phyloP scores from a whole-genome alignment of 2,113 vertebrate genomes.

The Pterophyllum scalare region DNA sequence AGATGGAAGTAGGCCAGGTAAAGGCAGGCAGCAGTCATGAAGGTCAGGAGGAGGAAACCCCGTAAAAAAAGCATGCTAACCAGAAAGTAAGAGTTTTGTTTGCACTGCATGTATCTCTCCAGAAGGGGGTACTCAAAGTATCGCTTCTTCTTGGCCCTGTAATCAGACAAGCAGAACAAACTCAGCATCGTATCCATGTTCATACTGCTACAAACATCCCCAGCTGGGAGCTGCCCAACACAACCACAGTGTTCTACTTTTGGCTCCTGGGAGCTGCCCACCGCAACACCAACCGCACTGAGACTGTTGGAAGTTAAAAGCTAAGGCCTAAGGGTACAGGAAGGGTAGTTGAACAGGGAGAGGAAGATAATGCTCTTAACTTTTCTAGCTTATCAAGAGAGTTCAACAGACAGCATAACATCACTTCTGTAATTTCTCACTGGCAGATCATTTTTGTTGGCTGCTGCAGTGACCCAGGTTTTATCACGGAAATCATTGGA shows the following conservation, averaged over 20 bases:
- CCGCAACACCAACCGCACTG: neutral
- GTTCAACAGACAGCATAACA: neutral
- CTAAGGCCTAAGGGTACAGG: neutral
- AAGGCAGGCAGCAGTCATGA: conserved; percentile 88
- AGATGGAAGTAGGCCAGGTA: conserved; percentile 94
- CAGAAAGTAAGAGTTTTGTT: conserved; percentile 89
- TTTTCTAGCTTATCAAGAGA: neutral
- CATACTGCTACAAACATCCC: neutral
- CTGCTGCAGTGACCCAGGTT: neutral
- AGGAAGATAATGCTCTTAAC: neutral
- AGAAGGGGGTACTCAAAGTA: conserved; percentile 97
- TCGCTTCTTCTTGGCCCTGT: conserved; percentile 90
- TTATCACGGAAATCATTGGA: neutral
- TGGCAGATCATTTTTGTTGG: neutral
- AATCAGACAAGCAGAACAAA: conserved; percentile 17
- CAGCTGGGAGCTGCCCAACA: neutral
- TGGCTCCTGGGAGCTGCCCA: conserved; percentile 4
- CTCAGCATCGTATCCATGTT: conserved; percentile 19
- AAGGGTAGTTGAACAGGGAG: neutral
- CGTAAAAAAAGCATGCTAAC: conserved; percentile 89
- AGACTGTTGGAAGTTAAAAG: neutral
- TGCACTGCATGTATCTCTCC: conserved; percentile 92
- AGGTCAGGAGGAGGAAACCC: conserved; percentile 89
- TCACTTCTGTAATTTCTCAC: conserved; percentile 3
- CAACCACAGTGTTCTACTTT: conserved; percentile 33